Evolutionary conservation across 2,113 vertebrate genomes (phyloP).

Genomic region (Eretmochelys imbricata): DNA sequence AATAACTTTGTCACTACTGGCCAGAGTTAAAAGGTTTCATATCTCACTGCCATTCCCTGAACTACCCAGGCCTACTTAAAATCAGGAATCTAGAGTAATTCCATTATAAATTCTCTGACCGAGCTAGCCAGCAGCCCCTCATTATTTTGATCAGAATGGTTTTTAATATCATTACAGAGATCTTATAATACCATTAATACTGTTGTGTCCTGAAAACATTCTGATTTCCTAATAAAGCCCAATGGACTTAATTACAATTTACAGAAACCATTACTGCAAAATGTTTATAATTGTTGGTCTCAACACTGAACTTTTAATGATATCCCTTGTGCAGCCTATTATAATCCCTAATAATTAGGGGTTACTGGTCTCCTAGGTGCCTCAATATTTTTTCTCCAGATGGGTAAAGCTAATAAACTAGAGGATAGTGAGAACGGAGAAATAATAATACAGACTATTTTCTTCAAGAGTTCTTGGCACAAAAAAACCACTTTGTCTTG

Average conservation of each 20-base stretch:
- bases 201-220: slow-evolving; percentile 16
- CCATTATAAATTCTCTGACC: background rate
- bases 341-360: background rate
- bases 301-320: background rate
- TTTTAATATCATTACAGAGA: background rate
- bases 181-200: background rate
- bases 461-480: background rate
- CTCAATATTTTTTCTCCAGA: slow-evolving; percentile 2
- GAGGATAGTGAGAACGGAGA: background rate
- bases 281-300: background rate
- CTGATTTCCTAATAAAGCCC: background rate
- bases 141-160: background rate
- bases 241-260: background rate
- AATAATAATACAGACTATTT: background rate
- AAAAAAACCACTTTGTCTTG: background rate
- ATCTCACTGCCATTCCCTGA: background rate
- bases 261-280: background rate
- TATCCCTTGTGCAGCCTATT: background rate
- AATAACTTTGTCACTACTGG: fast-evolving
- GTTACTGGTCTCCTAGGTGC: background rate
- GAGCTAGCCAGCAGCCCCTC: background rate
- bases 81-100: background rate
- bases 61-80: background rate
- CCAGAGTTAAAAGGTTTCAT: background rate
- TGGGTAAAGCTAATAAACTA: slow-evolving; percentile 4